Base-by-base conservation (phyloP, 2,113 vertebrate species). In the Thryonomys swinderianus region DNA sequence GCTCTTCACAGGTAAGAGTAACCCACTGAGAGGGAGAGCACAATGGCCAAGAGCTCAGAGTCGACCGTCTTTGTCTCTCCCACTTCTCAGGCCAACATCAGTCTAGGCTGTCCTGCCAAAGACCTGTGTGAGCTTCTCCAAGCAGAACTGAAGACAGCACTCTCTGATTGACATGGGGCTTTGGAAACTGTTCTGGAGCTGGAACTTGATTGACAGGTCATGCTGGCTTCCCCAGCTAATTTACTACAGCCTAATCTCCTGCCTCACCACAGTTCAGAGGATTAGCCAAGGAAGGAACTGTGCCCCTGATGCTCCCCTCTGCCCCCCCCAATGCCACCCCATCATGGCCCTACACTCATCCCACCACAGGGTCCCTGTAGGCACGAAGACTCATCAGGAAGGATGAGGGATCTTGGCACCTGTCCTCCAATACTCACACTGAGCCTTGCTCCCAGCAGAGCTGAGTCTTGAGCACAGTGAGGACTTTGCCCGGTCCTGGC, bases 401-500 rank as follows among this genome's bases (percentile, higher is more conserved):
- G 45, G 48, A 13, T 7, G 0, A 13, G 5, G 40, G 66, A 55
- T n/a, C 23, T 9, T 27, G n/a, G n/a, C 9, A 1, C 34, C 42
- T 6, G 10, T 25, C n/a, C 42, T 57, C 66, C 30, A 11, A 3
- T 23, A 1, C 3, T 14, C 42, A 1, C 55, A 13, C 40, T 23
- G 18, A 64, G 23, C 0, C 0, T 20, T 27, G 34, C 10, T 30
- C 42, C 42, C 18, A 16, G 48, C 13, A 85, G 23, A 40, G 16
- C 30, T 9, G 0, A 23, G 7, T 23, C 73, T 32, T 61, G 27
- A 67, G 67, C 25, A 13, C 0, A 32, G 61, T 32, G 8, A 34
- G 32, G 25, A 62, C 69, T 21, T 0, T 37, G 37, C 80, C 62
- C 1, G 3, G 21, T 51, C 51, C 17, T 71, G 20, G 32, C 11